Base-by-base conservation (phyloP, 1,140 invertebrate genomes). In the Hermetia illucens region DNA sequence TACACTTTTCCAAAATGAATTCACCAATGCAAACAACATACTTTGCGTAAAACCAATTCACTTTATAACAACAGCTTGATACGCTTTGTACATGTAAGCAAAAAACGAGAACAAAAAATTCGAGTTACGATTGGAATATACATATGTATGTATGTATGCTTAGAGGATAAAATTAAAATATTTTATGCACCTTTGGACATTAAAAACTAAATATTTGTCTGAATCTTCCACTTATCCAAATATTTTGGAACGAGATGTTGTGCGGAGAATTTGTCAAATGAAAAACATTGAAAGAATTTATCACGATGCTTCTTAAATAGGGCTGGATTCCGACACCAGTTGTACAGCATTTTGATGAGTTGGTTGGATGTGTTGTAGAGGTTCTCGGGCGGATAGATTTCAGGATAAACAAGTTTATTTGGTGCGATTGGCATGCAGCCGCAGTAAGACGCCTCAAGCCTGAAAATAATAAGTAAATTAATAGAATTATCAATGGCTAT, bases 391-490 rank as follows among this genome's bases (percentile, higher is more conserved):
- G 76, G 73, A 62, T 77, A 83, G 40, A 82, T 68, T 64, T 83
- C 80, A 2, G 79, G 79, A 64, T 84, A 84, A 1, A 79, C 78
- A 5, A 84, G 59, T 41, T 62, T 56, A 46, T 77, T 78, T 20
- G 80, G 80, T 34, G 69, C 71, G 12, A 83, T 49, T 3, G 80
- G 80, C 57, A 71, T 75, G 50, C 78, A 82, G 9, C 77, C 76
- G 40, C 65, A 67, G 43, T 67, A 68, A 5, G 68, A 67, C n/a
- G 76, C 75, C 60, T 84, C 80, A 33, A 82, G 50, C 69, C 73
- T 75, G 44, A 24, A 61, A 60, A 36, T 40, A 44, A 45, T 47
- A 34, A 40, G 19, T 22, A 31, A 35, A 13, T 21, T 39, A 8
- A 29, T 39, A 34, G 34, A 24, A 30, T n/a, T 21, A 38, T 13